Percentiles rank a stretch among this genome's conserved stretches.
phyloP scores from a whole-genome alignment of 2,888 invertebrate genomes.

The Ptychoptera albimana region DNA sequence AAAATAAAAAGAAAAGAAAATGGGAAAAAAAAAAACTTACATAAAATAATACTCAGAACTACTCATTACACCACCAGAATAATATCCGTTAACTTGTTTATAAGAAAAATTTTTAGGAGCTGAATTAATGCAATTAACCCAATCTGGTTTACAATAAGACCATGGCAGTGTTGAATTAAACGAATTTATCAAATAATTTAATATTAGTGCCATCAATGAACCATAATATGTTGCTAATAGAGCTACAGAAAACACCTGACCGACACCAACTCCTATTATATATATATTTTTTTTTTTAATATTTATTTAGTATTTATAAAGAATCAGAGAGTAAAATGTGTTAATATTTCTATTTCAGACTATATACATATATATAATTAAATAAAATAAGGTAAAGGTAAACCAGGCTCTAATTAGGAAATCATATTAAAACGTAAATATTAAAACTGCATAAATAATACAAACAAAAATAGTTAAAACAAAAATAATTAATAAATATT shows the following conservation, averaged over 20 bases:
- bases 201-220: slow-evolving; percentile 41
- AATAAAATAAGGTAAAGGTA: too few relatives aligned
- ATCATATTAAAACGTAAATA: too few relatives aligned
- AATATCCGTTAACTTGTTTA: neutral
- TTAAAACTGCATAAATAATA: too few relatives aligned
- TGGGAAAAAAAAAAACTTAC: slow-evolving; percentile 24
- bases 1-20: neutral
- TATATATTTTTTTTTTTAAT: neutral
- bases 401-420: too few relatives aligned
- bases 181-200: slow-evolving; percentile 44
- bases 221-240: slow-evolving; percentile 47
- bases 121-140: slow-evolving; percentile 32
- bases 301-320: neutral
- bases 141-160: slow-evolving; percentile 38
- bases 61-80: slow-evolving; percentile 20
- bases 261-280: slow-evolving; percentile 37
- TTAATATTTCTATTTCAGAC: too few relatives aligned
- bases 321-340: too few relatives aligned
- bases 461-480: too few relatives aligned
- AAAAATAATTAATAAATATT: too few relatives aligned
- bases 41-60: slow-evolving; percentile 37
- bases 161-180: slow-evolving; percentile 46
- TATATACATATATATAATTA: too few relatives aligned
- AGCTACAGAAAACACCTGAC: slow-evolving; percentile 35
- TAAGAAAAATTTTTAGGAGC: slow-evolving; percentile 8